These are phyloP conservation scores for Chrysochloris asiatica DNA, from an alignment of 2,113 vertebrate genomes.

Conservation along the genomic window DNA sequence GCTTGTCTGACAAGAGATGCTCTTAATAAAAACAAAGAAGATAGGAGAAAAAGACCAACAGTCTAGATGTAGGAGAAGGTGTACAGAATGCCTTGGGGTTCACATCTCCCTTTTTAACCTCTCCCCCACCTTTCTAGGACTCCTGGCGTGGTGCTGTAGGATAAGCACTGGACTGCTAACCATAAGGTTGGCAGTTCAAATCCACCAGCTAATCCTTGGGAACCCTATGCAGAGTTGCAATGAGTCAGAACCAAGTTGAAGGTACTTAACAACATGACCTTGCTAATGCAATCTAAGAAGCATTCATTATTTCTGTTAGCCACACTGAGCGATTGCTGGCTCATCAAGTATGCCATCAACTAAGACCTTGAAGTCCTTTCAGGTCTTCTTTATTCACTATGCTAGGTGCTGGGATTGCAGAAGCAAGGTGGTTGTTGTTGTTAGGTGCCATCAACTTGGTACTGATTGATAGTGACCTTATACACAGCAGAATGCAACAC, in stretches of 20 bases:
- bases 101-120: neutral
- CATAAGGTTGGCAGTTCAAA: too few relatives aligned
- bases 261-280: too few relatives aligned
- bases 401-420: neutral
- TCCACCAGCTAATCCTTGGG: too few relatives aligned
- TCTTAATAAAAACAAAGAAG: neutral
- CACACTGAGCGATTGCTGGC: neutral
- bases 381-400: neutral
- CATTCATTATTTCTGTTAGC: neutral
- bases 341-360: neutral
- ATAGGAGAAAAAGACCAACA: neutral
- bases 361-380: slow-evolving; percentile 2
- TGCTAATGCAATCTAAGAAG: neutral
- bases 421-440: too few relatives aligned
- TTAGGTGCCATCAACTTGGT: too few relatives aligned
- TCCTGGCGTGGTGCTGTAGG: too few relatives aligned
- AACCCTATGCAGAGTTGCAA: too few relatives aligned
- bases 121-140: neutral
- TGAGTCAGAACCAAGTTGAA: too few relatives aligned
- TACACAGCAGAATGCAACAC: too few relatives aligned
- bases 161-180: too few relatives aligned
- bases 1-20: neutral
- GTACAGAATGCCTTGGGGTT: neutral
- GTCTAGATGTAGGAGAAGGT: neutral
- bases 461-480: too few relatives aligned